A percentile compares a stretch with the other conserved stretches of the same genome.
These are phyloP conservation scores for Octomys mimax DNA, from an alignment of 2,797 vertebrate species.

Conservation along the genomic window DNA sequence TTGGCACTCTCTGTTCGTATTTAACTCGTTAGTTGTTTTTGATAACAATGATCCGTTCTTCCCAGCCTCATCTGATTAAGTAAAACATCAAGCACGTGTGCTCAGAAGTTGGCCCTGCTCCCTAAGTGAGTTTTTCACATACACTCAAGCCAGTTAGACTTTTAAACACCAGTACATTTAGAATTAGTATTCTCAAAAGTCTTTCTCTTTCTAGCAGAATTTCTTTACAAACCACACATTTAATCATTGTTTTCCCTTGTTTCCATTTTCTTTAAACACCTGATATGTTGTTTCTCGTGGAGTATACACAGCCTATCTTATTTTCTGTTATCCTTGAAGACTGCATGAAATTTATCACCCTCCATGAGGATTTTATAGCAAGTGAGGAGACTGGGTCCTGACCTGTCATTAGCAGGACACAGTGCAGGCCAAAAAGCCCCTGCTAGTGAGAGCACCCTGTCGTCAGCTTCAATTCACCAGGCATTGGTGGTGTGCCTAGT, in stretches of 20 bases:
- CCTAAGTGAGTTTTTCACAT: neutral
- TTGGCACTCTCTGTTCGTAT: neutral
- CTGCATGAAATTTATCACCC: neutral
- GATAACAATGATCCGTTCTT: neutral
- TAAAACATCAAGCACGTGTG: neutral
- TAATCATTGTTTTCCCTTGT: slow-evolving; percentile 9
- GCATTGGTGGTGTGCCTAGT: neutral
- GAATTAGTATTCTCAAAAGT: neutral
- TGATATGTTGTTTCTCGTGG: slow-evolving; percentile 11
- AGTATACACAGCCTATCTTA: neutral
- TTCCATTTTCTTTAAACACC: slow-evolving; percentile 36
- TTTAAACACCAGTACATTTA: slow-evolving; percentile 20
- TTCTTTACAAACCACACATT: slow-evolving; percentile 11
- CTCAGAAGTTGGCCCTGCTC: neutral
- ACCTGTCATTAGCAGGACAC: neutral
- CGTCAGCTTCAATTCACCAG: neutral
- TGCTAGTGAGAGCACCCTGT: neutral
- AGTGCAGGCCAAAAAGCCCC: neutral
- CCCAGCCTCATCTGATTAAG: neutral
- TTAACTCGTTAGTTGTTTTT: neutral
- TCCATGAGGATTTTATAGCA: slow-evolving; percentile 11
- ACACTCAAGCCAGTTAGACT: neutral
- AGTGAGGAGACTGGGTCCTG: neutral
- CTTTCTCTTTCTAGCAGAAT: neutral
- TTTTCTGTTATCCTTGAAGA: slow-evolving; percentile 47